These are phyloP conservation scores for Adineta ricciae DNA, from an alignment of 2,888 invertebrate species.

Conservation along the genomic window DNA sequence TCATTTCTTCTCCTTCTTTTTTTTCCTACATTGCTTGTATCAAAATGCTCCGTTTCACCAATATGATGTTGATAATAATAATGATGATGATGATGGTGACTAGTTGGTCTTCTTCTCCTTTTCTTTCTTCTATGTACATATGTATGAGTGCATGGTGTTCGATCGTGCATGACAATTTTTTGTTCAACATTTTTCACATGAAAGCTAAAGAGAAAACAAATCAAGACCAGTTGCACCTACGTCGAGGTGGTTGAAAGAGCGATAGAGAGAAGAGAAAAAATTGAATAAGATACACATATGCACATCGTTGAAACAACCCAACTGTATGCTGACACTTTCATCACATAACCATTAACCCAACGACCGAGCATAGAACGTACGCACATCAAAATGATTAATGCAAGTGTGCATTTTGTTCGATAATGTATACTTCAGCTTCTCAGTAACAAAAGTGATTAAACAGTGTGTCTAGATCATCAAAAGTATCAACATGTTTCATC, in stretches of 20 bases:
- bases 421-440: background rate
- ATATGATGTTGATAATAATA: background rate
- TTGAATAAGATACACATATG: background rate
- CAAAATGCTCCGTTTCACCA: background rate
- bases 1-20: background rate
- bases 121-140: background rate
- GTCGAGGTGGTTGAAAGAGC: background rate
- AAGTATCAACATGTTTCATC: background rate
- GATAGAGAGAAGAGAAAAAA: background rate
- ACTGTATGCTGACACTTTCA: background rate
- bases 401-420: background rate
- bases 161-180: background rate
- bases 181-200: background rate
- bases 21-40: background rate
- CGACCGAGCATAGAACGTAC: background rate
- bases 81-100: background rate
- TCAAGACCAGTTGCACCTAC: background rate
- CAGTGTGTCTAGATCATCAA: background rate
- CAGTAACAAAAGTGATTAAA: background rate
- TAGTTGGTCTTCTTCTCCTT: background rate
- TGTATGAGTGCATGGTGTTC: background rate
- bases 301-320: background rate
- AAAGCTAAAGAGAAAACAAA: background rate
- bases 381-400: constrained; percentile 1
- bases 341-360: background rate